Conservation (phyloP, 2,797 vertebrate species). For the Crenichthys baileyi region DNA sequence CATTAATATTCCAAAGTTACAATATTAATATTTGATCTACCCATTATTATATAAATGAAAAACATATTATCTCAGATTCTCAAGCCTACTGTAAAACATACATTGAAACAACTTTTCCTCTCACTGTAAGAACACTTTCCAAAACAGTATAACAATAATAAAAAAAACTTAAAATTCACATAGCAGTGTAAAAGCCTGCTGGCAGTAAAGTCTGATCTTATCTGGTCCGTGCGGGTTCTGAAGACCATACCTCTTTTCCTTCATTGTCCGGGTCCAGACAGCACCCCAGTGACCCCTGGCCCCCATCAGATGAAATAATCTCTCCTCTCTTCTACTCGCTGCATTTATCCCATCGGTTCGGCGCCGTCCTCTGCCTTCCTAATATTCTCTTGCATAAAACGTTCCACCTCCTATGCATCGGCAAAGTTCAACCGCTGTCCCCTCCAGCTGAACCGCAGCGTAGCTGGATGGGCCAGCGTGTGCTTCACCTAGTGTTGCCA, state of each 20-base stretch:
- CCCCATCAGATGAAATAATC: not conserved
- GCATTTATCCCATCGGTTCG: no score
- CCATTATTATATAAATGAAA: not conserved
- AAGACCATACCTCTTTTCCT: not conserved
- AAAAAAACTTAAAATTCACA: not conserved
- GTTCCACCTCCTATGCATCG: not conserved
- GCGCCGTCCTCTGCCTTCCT: no score
- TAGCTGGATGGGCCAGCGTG: constrained; percentile 8
- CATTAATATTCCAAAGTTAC: not conserved
- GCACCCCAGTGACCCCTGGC: not conserved
- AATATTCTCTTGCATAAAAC: not conserved
- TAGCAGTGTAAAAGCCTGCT: not conserved
- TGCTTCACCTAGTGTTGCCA: constrained; percentile 27
- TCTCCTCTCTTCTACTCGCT: not conserved
- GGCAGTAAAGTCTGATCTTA: not conserved
- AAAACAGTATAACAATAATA: not conserved
- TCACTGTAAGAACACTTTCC: not conserved
- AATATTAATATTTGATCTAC: not conserved
- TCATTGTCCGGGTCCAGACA: not conserved
- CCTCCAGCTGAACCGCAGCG: constrained; percentile 8
- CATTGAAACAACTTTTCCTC: not conserved
- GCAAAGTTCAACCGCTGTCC: not conserved
- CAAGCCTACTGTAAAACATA: not conserved
- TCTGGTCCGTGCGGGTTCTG: not conserved
- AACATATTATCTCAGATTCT: not conserved